Evolutionary conservation across 1,140 invertebrate genomes (phyloP).

Genomic region (Heliconius nattereri): DNA sequence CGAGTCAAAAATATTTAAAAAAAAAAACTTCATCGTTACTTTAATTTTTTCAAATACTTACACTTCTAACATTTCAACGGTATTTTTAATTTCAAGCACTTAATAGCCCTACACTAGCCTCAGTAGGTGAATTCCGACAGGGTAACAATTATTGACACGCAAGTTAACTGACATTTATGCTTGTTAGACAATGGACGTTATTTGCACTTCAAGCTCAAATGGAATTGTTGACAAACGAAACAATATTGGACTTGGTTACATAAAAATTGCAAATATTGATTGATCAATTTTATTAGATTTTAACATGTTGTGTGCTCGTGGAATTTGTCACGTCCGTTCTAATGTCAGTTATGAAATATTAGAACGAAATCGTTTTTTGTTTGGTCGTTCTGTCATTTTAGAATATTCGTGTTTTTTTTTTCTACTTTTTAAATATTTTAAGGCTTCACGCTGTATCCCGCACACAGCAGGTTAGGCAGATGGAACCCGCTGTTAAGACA

Average conservation of each 20-base stretch:
- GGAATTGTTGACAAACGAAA: conserved; percentile 28
- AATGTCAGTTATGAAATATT: not conserved
- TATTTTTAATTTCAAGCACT: not conserved
- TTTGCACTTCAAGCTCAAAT: conserved; percentile 43
- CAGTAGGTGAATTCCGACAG: conserved; percentile 14
- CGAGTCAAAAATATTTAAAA: not conserved
- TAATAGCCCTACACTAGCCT: not conserved
- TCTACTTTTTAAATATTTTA: too few relatives aligned
- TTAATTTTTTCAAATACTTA: too few relatives aligned
- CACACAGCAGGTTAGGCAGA: too few relatives aligned
- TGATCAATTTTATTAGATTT: conserved; percentile 35
- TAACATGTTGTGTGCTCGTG: conserved; percentile 3
- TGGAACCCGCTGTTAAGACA: too few relatives aligned
- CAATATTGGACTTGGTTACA: conserved; percentile 36
- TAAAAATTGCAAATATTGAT: conserved; percentile 40
- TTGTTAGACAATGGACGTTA: conserved; percentile 47
- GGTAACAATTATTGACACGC: conserved; percentile 50
- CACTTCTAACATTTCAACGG: too few relatives aligned
- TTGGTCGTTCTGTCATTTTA: too few relatives aligned
- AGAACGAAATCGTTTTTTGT: not conserved
- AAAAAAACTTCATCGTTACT: not conserved
- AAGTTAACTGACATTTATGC: conserved; percentile 44
- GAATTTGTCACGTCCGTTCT: not conserved
- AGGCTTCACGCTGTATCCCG: too few relatives aligned
- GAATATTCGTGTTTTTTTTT: too few relatives aligned